phyloP scores from a whole-genome alignment of 2,797 vertebrate genomes.

The Pogoniulus pusillus region DNA sequence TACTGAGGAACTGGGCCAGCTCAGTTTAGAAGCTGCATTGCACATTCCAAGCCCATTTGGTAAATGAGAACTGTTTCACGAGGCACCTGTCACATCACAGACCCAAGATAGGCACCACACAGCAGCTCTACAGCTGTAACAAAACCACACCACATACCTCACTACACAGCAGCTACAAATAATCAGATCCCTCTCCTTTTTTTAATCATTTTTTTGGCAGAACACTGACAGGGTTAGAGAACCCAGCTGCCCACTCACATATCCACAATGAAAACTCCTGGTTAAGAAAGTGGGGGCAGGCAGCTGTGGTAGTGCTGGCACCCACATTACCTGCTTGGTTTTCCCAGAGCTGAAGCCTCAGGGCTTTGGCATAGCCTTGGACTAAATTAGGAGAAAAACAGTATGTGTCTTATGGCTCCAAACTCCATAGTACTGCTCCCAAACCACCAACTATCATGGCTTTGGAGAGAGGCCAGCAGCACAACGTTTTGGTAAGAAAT shows the following conservation, averaged over 20 bases:
- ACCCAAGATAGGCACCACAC: background rate
- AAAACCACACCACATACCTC: background rate
- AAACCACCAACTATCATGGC: background rate
- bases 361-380: slow-evolving; percentile 17
- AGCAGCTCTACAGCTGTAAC: background rate
- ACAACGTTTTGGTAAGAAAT: background rate
- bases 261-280: background rate
- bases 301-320: slow-evolving; percentile 1
- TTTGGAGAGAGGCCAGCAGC: background rate
- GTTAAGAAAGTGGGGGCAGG: background rate
- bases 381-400: slow-evolving; percentile 5
- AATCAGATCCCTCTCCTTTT: background rate
- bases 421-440: background rate
- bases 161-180: slow-evolving; percentile 5
- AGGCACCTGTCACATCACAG: background rate
- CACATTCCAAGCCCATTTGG: background rate
- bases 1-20: background rate
- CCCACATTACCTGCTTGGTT: slow-evolving; percentile 9
- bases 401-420: slow-evolving; percentile 32
- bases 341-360: slow-evolving; percentile 28
- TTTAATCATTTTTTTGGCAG: background rate
- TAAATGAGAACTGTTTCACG: background rate
- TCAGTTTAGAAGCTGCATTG: background rate
- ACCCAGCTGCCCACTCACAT: background rate
- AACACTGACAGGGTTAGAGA: slow-evolving; percentile 13